Percentiles rank a stretch among this genome's conserved stretches.
Evolutionary conservation across 2,113 vertebrate species (phyloP).

Genomic region (Antechinus stuartii): DNA sequence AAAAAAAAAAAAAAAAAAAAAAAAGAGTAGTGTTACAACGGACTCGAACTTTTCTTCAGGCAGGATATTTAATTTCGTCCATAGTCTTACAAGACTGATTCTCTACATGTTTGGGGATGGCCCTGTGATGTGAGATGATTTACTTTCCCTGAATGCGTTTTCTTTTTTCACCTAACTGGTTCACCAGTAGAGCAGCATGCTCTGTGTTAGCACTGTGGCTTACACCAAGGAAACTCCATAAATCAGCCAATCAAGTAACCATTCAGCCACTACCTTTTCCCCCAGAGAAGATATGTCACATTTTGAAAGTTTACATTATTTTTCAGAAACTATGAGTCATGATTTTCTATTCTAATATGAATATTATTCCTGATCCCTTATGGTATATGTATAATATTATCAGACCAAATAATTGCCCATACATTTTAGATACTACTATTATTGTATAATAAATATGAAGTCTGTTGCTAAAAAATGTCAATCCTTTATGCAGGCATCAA

Average conservation of each 20-base stretch:
- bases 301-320: constrained; percentile 51
- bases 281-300: constrained; percentile 59
- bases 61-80: not conserved
- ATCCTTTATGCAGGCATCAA: constrained; percentile 19
- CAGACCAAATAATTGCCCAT: constrained; percentile 25
- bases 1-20: too few relatives aligned
- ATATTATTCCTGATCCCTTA: not conserved
- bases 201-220: constrained; percentile 30
- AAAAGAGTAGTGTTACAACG: constrained; percentile 7
- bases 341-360: constrained; percentile 45
- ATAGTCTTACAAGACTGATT: not conserved
- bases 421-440: constrained; percentile 58
- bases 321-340: constrained; percentile 30
- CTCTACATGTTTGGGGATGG: not conserved
- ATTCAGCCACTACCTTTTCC: constrained; percentile 60
- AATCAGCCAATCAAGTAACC: constrained; percentile 64
- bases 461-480: constrained; percentile 36
- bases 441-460: constrained; percentile 58
- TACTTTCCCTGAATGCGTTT: constrained; percentile 57
- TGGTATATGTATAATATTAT: constrained; percentile 20
- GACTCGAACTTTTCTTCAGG: not conserved
- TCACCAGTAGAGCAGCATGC: constrained; percentile 57
- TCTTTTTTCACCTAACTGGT: constrained; percentile 55
- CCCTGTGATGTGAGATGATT: constrained; percentile 35
- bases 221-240: constrained; percentile 62